Conservation (phyloP, 2,888 invertebrate species). For the Dendrolimus pini region DNA sequence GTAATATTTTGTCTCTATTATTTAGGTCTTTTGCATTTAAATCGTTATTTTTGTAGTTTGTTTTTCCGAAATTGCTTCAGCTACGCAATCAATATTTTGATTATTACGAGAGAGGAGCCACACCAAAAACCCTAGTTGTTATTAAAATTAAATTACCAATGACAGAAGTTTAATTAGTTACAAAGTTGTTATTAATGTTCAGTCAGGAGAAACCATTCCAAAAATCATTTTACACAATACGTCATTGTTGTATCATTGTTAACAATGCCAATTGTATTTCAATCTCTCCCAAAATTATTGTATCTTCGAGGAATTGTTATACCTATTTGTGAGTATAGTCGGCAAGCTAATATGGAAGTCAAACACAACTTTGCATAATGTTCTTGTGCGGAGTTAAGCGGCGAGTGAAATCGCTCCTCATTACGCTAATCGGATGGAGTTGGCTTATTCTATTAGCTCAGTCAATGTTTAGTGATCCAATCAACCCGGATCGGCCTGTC, state of each 20-base stretch:
- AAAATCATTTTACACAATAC: not conserved
- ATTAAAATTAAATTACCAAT: too few species aligned
- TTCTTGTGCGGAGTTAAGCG: conserved; percentile 42
- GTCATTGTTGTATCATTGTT: not conserved
- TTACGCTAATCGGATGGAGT: conserved; percentile 67
- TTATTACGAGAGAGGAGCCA: too few species aligned
- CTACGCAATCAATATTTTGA: too few species aligned
- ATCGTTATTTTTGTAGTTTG: too few species aligned
- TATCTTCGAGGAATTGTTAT: conserved; percentile 38
- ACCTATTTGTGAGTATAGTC: conserved; percentile 45
- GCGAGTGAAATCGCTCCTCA: conserved; percentile 56
- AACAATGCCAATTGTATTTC: not conserved
- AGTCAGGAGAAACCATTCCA: not conserved
- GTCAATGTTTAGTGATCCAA: conserved; percentile 66
- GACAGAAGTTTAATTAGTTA: not conserved
- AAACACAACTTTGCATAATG: conserved; percentile 70
- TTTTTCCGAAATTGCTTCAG: too few species aligned
- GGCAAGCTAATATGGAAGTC: conserved; percentile 53
- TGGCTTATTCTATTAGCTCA: conserved; percentile 64
- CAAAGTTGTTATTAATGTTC: not conserved
- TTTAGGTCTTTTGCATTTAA: too few species aligned
- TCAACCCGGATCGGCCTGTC: conserved; percentile 40
- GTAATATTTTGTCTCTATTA: too few species aligned
- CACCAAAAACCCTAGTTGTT: too few species aligned
- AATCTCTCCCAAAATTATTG: conserved; percentile 13